Base-by-base conservation (phyloP, 2,113 vertebrate species). In the Oostethus manadensis region DNA sequence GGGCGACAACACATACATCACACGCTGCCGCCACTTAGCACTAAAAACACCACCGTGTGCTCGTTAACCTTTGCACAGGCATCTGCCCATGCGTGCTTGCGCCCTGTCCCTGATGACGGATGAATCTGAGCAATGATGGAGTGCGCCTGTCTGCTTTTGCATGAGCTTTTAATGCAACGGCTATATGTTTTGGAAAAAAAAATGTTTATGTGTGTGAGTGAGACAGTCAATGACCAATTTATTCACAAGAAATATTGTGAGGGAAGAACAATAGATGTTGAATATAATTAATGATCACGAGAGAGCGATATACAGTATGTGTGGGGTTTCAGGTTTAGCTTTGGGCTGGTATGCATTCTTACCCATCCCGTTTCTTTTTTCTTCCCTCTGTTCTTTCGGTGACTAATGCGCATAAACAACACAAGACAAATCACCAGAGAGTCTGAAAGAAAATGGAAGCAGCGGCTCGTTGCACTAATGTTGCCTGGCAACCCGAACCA, bases 401-500 rank as follows among this genome's bases (percentile, higher is more conserved):
- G 53, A 64, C 67, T 71, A 77, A 82, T 78, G 78, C 67, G 66
- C 76, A 82, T 69, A 74, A 86, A 73, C 70, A 80, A 76, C 69
- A 76, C 62, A 77, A 77, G 76, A 78, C 73, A 78, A 78, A 82
- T 79, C 71, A 74, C 70, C 33, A 13, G 35, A 69, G 57, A 76
- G 62, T 53, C 64, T 71, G 56, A 62, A 76, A 68, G 72, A 58
- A 73, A 84, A 78, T 71, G 69, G 68, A 83, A 76, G 71, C 70
- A 70, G 78, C 33, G 38, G 57, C 61, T 78, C 72, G 74, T 40
- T 21, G 58, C 40, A 50, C 64, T 73, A 83, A 83, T 66, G 82
- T 86, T 86, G 79, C 84, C 70, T 82, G 77, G 80, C 80, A 86
- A 83, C 78, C 70, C 48, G 6, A 42, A 73, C 62, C 75, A 77